Percentiles rank a stretch among this genome's conserved stretches.
phyloP scores from a whole-genome alignment of 2,797 vertebrate genomes.

The Oryzias dopingdopingensis region DNA sequence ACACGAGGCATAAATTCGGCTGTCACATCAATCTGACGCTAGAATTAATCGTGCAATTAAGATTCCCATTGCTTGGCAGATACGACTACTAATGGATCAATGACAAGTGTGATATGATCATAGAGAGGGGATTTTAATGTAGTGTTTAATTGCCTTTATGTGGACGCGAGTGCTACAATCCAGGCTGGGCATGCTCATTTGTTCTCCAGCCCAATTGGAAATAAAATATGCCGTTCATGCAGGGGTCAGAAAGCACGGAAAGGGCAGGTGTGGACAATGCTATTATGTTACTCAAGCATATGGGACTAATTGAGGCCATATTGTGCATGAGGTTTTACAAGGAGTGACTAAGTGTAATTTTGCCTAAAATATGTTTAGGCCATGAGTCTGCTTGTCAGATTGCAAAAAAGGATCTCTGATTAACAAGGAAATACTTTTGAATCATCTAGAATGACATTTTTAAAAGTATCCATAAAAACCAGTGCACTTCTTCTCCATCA shows the following conservation, averaged over 20 bases:
- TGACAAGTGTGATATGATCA: slow-evolving; percentile 80
- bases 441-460: too few species aligned
- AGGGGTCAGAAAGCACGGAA: slow-evolving; percentile 38
- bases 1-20: slow-evolving; percentile 67
- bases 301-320: slow-evolving; percentile 24
- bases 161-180: slow-evolving; percentile 54
- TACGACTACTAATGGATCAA: slow-evolving; percentile 78
- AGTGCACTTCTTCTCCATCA: too few species aligned
- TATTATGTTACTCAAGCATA: slow-evolving; percentile 21
- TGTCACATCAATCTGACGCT: slow-evolving; percentile 75
- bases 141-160: slow-evolving; percentile 81
- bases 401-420: slow-evolving; percentile 1
- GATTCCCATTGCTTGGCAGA: slow-evolving; percentile 79
- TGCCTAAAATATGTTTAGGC: slow-evolving; percentile 18
- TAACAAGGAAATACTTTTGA: neutral
- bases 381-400: neutral
- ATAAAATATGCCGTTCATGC: slow-evolving; percentile 29
- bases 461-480: too few species aligned
- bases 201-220: slow-evolving; percentile 27
- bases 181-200: slow-evolving; percentile 56
- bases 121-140: slow-evolving; percentile 80
- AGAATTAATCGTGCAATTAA: slow-evolving; percentile 84
- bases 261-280: slow-evolving; percentile 12
- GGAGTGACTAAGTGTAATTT: neutral
- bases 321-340: slow-evolving; percentile 13